A percentile compares a stretch with the other conserved stretches of the same genome.
These are phyloP conservation scores for Hydrolagus affinis DNA, from an alignment of 2,113 vertebrate genomes.

Conservation along the genomic window DNA sequence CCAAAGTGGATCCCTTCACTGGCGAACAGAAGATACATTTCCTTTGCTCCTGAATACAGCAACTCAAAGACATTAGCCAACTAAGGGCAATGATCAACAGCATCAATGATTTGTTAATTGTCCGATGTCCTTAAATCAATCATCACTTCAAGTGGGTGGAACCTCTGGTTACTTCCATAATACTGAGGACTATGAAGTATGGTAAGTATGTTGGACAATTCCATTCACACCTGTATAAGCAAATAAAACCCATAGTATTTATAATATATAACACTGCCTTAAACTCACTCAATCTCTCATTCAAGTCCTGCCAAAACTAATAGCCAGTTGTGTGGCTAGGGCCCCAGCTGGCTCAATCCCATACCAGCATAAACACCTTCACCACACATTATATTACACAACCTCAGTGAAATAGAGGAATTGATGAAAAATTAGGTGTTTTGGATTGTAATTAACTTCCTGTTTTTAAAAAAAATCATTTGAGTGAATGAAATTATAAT, in stretches of 20 bases:
- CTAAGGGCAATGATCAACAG: neutral
- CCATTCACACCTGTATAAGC: constrained; percentile 21
- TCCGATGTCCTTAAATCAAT: neutral
- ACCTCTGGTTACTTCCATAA: neutral
- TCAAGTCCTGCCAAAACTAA: neutral
- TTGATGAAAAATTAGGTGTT: constrained; percentile 4
- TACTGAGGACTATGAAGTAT: neutral
- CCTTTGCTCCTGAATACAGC: no score
- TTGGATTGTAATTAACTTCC: constrained; percentile 6
- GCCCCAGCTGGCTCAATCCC: neutral
- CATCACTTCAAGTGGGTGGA: constrained; percentile 17
- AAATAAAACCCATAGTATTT: constrained; percentile 27
- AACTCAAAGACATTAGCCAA: neutral
- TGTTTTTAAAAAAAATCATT: neutral
- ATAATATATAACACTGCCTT: constrained; percentile 17
- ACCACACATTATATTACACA: constrained; percentile 1
- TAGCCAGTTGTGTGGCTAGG: constrained; percentile 23
- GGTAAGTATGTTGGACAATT: constrained; percentile 28
- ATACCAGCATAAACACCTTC: constrained; percentile 1
- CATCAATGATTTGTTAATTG: neutral
- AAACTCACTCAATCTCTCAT: constrained; percentile 14
- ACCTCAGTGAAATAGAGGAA: neutral
- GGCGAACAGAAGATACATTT: no score
- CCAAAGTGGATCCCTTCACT: no score
- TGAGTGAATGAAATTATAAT: neutral